Evolutionary conservation across 92 coral and sea anemone genomes (phyloP), one percentile per base, ranked within the genome.

Genomic region (Scolanthus callimorphus): DNA sequence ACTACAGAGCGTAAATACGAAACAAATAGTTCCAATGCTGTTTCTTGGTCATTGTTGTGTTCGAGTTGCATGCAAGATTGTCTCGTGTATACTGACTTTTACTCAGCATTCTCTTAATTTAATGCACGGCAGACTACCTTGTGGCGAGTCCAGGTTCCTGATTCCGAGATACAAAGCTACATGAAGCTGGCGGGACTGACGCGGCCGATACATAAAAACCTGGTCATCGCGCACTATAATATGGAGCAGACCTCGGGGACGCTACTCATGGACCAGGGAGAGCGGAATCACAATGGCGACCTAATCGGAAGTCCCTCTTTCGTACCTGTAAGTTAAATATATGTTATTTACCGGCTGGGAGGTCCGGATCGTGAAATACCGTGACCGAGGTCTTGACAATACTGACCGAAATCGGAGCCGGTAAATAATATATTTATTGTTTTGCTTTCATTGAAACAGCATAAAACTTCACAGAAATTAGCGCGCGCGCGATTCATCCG

Each of bases 171-270:
- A 39, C 76, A 63, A 28, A 68, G 71, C 57, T 91, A 91, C 86
- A 81, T 89, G 90, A 79, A 91, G 61, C 74, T 85, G 24, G 96
- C 97, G 0, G 97, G 97, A 23, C 73, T 91, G 29, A 58, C 82
- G 49, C 73, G 90, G 77, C 97, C 97, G 34, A 91, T 88, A 55
- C 89, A 88, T 56, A 91, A 91, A 67, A 77, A 83, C 59, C 76
- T 91, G 38, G 96, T 91, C 0, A 78, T 85, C 22, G 96, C 96
- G 2, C 96, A 91, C 59, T 91, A 62, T 59, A 82, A 75, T 62
- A 91, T 91, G 97, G 97, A 91, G 43, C 81, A 63, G 17, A 57
- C 70, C 13, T 41, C 73, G 45, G 86, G 74, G 15, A 37, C 89
- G 17, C 51, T 64, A 2, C 49, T 91, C 20, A 62, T 55, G n/a